Evolutionary conservation across 1,140 invertebrate species (phyloP).

Genomic region (Brachionus koreanus): DNA sequence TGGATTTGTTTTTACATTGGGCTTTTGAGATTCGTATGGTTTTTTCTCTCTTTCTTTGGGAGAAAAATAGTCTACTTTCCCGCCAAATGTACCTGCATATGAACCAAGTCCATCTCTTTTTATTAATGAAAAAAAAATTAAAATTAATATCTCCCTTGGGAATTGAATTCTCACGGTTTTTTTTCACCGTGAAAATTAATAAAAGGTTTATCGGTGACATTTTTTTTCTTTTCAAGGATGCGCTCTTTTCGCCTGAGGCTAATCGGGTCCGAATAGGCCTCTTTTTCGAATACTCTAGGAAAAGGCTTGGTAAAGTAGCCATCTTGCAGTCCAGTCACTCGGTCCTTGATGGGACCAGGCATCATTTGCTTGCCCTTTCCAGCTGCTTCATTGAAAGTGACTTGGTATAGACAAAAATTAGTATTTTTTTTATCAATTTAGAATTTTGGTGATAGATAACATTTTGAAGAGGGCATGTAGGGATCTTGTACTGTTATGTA

Average conservation of each 20-base stretch:
- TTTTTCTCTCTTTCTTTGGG: conserved; percentile 47
- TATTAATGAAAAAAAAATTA: conserved; percentile 48
- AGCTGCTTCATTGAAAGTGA: conserved; percentile 55
- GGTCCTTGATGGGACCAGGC: conserved; percentile 52
- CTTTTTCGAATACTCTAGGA: conserved; percentile 54
- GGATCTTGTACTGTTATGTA: conserved; percentile 56
- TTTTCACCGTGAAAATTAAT: conserved; percentile 56
- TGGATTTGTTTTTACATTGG: conserved; percentile 57
- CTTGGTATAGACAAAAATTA: conserved; percentile 47
- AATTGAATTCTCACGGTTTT: conserved; percentile 50
- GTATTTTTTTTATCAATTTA: background rate
- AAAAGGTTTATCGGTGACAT: conserved; percentile 55
- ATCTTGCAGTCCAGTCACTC: conserved; percentile 50
- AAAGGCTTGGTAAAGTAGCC: conserved; percentile 57
- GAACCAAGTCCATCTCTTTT: conserved; percentile 51
- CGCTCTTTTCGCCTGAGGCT: conserved; percentile 52
- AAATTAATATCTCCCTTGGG: background rate
- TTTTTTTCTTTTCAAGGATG: conserved; percentile 53
- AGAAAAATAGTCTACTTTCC: conserved; percentile 52
- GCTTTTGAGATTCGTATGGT: conserved; percentile 49
- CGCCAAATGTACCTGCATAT: conserved; percentile 56
- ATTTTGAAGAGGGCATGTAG: conserved; percentile 48
- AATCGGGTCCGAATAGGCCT: conserved; percentile 56
- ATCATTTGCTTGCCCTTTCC: conserved; percentile 57
- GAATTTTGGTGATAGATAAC: conserved; percentile 45